Base-by-base conservation (phyloP, 2,113 vertebrate genomes). In the Osmerus mordax region DNA sequence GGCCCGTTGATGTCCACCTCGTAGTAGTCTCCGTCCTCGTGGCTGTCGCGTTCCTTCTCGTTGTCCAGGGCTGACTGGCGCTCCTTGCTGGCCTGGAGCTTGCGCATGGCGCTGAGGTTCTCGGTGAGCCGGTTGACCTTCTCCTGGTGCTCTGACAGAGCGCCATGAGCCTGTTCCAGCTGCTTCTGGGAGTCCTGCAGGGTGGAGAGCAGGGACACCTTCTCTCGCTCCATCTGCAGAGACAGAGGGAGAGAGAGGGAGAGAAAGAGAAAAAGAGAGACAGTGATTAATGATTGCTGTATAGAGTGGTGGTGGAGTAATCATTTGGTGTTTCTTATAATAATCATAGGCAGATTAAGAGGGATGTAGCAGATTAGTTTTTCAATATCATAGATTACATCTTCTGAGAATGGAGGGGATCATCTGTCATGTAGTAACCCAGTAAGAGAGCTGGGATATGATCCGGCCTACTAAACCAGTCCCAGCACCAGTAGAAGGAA, bases 141-240 rank as follows among this genome's bases (percentile, higher is more conserved):
- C 83, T 98, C 96, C 2, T 94, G 94, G 67, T 98, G 94, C 83
- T 98, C 95, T 0, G 95, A 96, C 54, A 99, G 93, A 21, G 94
- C 91, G 0, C 96, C 96, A 2, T 95, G 91, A 0, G 94, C 94
- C 78, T 96, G 96, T 76, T 99, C 97, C 29, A 99, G 88, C 87
- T 98, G 97, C 72, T 98, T 98, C 86, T 99, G 97, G 3, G 95
- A 96, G 66, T 99, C 97, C 89, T 99, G 97, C 54, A 99, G 92
- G 0, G 93, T 95, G 2, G 93, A 88, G 78, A 99, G 85, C 77
- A 99, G 89, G 75, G 91, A 93, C 66, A 95, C 90, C 88, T 99
- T 99, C 84, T 99, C 97, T 71, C 97, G 94, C 84, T 99, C 97
- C 92, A 97, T 93, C 97, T 99, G 86, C 41, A 11, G 41, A 9